Evolutionary conservation across 2,888 invertebrate genomes (phyloP).

Genomic region (Eumacrocentrus americanus): DNA sequence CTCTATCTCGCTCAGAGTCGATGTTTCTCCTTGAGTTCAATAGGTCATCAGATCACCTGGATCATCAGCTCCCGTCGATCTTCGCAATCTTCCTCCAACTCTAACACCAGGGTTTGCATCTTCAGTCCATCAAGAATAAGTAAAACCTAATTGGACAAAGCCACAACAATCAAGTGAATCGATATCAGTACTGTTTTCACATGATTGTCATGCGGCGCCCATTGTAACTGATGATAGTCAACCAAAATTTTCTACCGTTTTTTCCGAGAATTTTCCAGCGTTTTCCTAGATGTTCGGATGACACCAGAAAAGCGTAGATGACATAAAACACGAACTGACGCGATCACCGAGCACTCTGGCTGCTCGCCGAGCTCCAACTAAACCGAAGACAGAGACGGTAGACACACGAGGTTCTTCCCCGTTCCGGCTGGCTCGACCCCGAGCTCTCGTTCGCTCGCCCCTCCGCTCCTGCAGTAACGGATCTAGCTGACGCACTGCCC

Average conservation of each 20-base stretch:
- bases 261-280: no score
- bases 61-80: neutral
- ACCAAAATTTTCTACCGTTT: no score
- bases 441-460: slow-evolving; percentile 27
- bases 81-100: neutral
- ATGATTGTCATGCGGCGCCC: neutral
- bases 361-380: slow-evolving; percentile 54
- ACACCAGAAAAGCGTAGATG: no score
- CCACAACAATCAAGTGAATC: no score
- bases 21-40: slow-evolving; percentile 2
- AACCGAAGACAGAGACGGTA: slow-evolving; percentile 46
- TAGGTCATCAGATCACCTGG: neutral
- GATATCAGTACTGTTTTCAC: slow-evolving; percentile 6
- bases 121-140: slow-evolving; percentile 2
- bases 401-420: slow-evolving; percentile 38
- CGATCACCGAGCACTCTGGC: slow-evolving; percentile 45
- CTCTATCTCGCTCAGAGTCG: slow-evolving; percentile 26
- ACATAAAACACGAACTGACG: slow-evolving; percentile 22
- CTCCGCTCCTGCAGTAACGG: slow-evolving; percentile 27
- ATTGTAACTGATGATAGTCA: no score
- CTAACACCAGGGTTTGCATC: no score
- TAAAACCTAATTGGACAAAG: no score
- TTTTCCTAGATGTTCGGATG: no score
- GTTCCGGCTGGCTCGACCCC: slow-evolving; percentile 34
- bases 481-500: slow-evolving; percentile 19